These are phyloP conservation scores for Plebejus melissa DNA, from an alignment of 2,888 invertebrate species.

Conservation along the genomic window DNA sequence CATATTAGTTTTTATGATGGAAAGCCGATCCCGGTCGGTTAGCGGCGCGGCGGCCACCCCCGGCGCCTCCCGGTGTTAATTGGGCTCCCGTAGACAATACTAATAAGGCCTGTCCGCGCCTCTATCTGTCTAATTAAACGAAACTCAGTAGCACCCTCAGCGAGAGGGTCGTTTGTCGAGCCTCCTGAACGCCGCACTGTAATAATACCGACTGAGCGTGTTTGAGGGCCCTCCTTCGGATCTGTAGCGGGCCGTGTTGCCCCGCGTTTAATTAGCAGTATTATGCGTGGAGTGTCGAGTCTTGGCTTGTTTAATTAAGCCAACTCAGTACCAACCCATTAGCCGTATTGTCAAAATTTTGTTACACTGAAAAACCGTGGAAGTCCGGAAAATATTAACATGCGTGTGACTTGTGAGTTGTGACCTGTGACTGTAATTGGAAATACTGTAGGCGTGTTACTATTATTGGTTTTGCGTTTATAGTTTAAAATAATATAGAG, in stretches of 20 bases:
- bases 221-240: constrained; percentile 78
- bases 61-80: constrained; percentile 74
- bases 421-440: not conserved
- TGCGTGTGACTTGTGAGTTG: not conserved
- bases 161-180: constrained; percentile 74
- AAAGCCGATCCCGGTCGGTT: constrained; percentile 69
- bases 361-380: constrained; percentile 11
- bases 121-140: constrained; percentile 79
- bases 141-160: constrained; percentile 77
- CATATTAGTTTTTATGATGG: constrained; percentile 39
- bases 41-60: constrained; percentile 73
- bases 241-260: constrained; percentile 58
- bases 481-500: too few species aligned
- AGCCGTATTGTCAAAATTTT: constrained; percentile 42
- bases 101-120: constrained; percentile 78
- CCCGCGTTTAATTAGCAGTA: constrained; percentile 77
- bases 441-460: not conserved
- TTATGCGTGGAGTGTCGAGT: constrained; percentile 76
- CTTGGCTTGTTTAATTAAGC: constrained; percentile 75
- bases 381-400: not conserved
- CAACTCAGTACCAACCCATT: constrained; percentile 73
- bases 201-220: constrained; percentile 79
- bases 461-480: too few species aligned
- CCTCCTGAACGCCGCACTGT: constrained; percentile 68
- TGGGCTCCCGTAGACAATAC: constrained; percentile 80